Conservation (phyloP, 2,888 invertebrate species). For the Calliopum simillimum region DNA sequence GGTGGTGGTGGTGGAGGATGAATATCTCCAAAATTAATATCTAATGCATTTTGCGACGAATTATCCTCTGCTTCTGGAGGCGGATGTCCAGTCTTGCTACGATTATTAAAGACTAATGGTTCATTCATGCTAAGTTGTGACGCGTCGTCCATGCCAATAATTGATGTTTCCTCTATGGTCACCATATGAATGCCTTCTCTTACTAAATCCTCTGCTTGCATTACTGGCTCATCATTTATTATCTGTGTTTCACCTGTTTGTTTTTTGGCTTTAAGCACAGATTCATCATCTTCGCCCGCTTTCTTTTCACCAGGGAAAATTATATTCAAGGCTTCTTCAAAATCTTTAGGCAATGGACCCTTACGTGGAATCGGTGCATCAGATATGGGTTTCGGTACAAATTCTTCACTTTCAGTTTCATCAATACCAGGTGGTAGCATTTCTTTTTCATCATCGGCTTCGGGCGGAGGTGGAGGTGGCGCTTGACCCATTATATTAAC, state of each 20-base stretch:
- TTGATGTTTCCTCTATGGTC: constrained; percentile 60
- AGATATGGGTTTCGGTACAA: constrained; percentile 67
- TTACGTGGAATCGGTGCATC: constrained; percentile 67
- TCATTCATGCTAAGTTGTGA: constrained; percentile 58
- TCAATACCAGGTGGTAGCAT: constrained; percentile 66
- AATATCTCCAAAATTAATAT: constrained; percentile 44
- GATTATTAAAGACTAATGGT: constrained; percentile 54
- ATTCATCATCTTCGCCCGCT: constrained; percentile 51
- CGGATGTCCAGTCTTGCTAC: constrained; percentile 36
- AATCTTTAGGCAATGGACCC: constrained; percentile 71
- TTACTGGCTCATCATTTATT: constrained; percentile 58
- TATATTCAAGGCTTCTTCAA: constrained; percentile 73
- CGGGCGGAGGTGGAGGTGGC: constrained; percentile 64
- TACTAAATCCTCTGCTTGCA: constrained; percentile 59
- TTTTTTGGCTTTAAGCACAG: constrained; percentile 43
- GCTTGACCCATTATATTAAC: constrained; percentile 65
- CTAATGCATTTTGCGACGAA: constrained; percentile 40
- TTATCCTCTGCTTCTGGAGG: constrained; percentile 28
- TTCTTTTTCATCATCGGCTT: constrained; percentile 58
- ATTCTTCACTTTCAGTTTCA: constrained; percentile 65
- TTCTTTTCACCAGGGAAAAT: constrained; percentile 71
- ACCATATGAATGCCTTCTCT: constrained; percentile 65
- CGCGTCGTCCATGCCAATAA: constrained; percentile 53
- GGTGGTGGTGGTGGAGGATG: constrained; percentile 48
- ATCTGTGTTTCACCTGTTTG: constrained; percentile 55